Evolutionary conservation across 2,888 invertebrate species (phyloP), one percentile per base, ranked within the genome.

Genomic region (Sicus ferrugineus): DNA sequence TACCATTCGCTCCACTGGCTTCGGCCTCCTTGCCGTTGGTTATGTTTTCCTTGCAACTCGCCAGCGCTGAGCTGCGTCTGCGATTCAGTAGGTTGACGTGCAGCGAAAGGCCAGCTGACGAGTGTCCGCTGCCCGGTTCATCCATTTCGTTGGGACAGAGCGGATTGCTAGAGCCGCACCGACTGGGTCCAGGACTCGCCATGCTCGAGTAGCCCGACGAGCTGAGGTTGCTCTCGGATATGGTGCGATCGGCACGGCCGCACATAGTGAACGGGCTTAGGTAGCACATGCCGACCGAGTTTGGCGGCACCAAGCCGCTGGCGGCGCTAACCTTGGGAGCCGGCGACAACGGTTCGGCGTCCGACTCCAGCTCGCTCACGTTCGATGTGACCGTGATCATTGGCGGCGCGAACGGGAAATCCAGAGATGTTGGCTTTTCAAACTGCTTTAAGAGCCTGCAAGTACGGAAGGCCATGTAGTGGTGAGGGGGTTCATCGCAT

Each of bases 201-300:
- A 93, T 93, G 2, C 93, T 93, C 74, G 93, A 93, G 82, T 94
- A 94, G 9, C 94, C 94, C 0, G 93, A 93, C 9, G 93, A 93
- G 73, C 93, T 93, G 50, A 94, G 86, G 83, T 94, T 94, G 2
- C 93, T 93, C 85, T 94, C 93, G 0, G 93, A 93, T 16, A 92
- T 92, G 2, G 91, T 92, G 75, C 93, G 88, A 78, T 92, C 92
- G 16, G 90, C 90, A 74, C 91, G 86, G 1, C 89, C 88, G 56
- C 90, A 89, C 88, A 92, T 91, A 1, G 92, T 90, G 81, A 93
- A 93, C 0, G 93, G 93, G 81, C 92, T 92, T 19, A 93, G 84
- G 79, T 93, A 93, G 76, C 91, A 90, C 91, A 93, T 92, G 52
- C 88, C 87, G 16, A 84, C 81, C 42, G 84, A 78, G 68, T 80